These are phyloP conservation scores for Denticeps clupeoides DNA, from an alignment of 2,797 vertebrate species.

Conservation along the genomic window DNA sequence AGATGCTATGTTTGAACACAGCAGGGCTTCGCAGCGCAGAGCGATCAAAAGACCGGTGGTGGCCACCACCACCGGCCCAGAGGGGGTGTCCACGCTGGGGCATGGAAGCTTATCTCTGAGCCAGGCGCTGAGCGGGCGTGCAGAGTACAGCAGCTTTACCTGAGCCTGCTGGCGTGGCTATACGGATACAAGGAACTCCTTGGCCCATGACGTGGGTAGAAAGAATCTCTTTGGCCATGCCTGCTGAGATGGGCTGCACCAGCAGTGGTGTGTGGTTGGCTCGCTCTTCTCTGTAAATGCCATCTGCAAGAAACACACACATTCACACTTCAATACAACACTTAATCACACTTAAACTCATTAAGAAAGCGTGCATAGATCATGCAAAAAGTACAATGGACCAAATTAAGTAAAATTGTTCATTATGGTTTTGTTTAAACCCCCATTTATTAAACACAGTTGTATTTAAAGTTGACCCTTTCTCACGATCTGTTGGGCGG, in stretches of 20 bases:
- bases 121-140: background rate
- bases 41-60: background rate
- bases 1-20: conserved; percentile 1
- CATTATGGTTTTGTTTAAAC: too few relatives aligned
- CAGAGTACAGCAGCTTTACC: conserved; percentile 50
- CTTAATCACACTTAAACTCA: background rate
- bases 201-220: conserved; percentile 34
- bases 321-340: background rate
- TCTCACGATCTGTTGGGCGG: too few relatives aligned
- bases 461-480: too few relatives aligned
- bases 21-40: background rate
- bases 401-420: too few relatives aligned
- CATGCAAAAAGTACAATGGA: too few relatives aligned
- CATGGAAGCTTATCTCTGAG: background rate
- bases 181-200: conserved; percentile 49
- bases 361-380: too few relatives aligned
- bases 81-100: background rate
- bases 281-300: conserved; percentile 48
- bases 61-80: background rate
- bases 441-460: too few relatives aligned
- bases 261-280: conserved; percentile 67
- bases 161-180: conserved; percentile 50
- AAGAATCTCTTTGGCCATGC: conserved; percentile 65
- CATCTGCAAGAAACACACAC: conserved; percentile 53
- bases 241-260: conserved; percentile 77